Base-by-base conservation (phyloP, 2,113 vertebrate genomes). In the Chaetodon auriga region DNA sequence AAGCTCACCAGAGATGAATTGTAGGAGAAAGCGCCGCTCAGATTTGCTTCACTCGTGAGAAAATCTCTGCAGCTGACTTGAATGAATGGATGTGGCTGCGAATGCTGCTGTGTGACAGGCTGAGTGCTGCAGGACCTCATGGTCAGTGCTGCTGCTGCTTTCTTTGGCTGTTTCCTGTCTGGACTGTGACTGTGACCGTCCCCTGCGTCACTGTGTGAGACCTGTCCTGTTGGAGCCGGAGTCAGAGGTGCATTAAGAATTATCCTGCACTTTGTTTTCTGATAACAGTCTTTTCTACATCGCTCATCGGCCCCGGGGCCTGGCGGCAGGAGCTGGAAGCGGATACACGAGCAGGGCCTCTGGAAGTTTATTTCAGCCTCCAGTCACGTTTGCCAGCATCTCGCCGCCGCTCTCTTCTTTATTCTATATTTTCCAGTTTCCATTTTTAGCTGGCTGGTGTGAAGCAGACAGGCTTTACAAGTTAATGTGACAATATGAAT, bases 401-500 rank as follows among this genome's bases (percentile, higher is more conserved):
- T 54, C 43, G 55, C 49, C 18, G 66, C 30, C 5, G n/a, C 13
- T 13, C 64, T 35, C 23, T 16, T 61, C 16, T 61, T 51, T n/a
- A 38, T 55, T 23, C 41, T 68, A 3, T 66, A 15, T 64, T 4
- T 30, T 46, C 5, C 19, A 7, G 0, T 60, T 82, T 77, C 66
- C 36, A 58, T 78, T 71, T 84, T 78, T 81, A 86, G 36, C 30
- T 58, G 6, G 48, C 60, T 41, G 41, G 10, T 51, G 54, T 58
- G 65, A 13, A 18, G 49, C 54, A 63, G 62, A 51, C 19, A 30
- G 14, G 51, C 61, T 62, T 53, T 41, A 41, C 63, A 4, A 18
- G 36, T 21, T 25, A 65, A 55, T 66, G 62, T 81, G 73, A 81
- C 1, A 43, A 46, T 21, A 36, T 46, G 43, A 49, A 61, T 64